These are phyloP conservation scores for Lymantria dispar DNA, from an alignment of 2,888 invertebrate species.

Conservation along the genomic window DNA sequence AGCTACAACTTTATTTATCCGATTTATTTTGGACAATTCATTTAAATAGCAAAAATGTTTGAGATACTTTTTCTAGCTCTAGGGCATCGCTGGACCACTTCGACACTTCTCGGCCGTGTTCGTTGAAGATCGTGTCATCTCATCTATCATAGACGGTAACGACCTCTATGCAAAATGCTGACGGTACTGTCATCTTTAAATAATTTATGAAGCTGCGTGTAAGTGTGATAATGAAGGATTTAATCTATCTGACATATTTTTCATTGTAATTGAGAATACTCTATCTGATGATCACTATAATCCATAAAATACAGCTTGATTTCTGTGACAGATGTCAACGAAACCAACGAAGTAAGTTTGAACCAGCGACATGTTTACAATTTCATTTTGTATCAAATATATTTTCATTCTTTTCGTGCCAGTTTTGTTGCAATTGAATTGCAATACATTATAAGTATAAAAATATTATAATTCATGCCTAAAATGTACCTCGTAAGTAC, in stretches of 20 bases:
- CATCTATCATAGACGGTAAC: conserved; percentile 71
- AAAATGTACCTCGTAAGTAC: no score
- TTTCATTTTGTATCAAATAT: no score
- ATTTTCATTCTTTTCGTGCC: no score
- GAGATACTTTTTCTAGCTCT: conserved; percentile 36
- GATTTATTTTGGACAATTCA: conserved; percentile 59
- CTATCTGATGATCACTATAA: no score
- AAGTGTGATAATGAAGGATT: conserved; percentile 17
- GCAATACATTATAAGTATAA: no score
- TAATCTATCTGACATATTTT: not conserved
- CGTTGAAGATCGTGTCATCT: conserved; percentile 55
- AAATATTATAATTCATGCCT: no score
- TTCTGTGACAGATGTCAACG: no score
- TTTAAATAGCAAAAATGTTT: conserved; percentile 62
- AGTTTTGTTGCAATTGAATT: no score
- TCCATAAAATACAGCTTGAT: no score
- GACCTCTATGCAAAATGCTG: conserved; percentile 71
- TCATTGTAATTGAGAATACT: no score
- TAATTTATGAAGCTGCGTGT: conserved; percentile 37
- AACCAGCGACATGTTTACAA: no score
- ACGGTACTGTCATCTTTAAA: conserved; percentile 51
- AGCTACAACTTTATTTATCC: not conserved
- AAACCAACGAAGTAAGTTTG: no score
- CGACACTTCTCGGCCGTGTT: conserved; percentile 44
- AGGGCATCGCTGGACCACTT: conserved; percentile 41